phyloP scores from a whole-genome alignment of 2,113 vertebrate genomes.

The Oncorhynchus gorbuscha region DNA sequence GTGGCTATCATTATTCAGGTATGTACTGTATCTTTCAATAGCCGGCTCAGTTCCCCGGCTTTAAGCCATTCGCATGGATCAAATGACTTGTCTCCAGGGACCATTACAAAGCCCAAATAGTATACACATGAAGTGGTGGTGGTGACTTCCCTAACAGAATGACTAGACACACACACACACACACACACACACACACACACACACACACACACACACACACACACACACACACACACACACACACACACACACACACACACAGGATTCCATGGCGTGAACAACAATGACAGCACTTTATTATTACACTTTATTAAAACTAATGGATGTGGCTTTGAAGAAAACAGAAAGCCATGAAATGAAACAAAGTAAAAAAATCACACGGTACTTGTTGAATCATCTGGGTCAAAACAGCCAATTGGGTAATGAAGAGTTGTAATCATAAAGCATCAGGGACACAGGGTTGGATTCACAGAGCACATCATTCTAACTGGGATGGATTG shows the following conservation, averaged over 20 bases:
- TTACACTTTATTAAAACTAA: neutral
- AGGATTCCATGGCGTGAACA: too few relatives aligned
- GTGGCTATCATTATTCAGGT: neutral
- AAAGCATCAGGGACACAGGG: neutral
- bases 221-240: too few relatives aligned
- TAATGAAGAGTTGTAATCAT: neutral
- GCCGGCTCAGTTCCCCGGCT: conserved; percentile 8
- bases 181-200: too few relatives aligned
- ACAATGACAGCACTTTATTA: neutral
- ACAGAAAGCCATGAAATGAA: neutral
- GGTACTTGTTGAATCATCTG: neutral
- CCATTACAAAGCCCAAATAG: neutral
- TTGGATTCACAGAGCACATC: neutral
- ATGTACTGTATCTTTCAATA: neutral
- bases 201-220: too few relatives aligned
- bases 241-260: too few relatives aligned
- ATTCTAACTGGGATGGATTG: conserved; percentile 1
- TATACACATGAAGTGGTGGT: neutral
- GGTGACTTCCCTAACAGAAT: too few relatives aligned
- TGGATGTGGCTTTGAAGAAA: neutral
- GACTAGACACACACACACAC: too few relatives aligned
- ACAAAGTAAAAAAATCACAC: conserved; percentile 1
- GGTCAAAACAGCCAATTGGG: neutral
- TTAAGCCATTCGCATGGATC: neutral
- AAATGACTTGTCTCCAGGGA: neutral